phyloP scores from a whole-genome alignment of 1,140 invertebrate genomes.

The Agrypnia vestita region DNA sequence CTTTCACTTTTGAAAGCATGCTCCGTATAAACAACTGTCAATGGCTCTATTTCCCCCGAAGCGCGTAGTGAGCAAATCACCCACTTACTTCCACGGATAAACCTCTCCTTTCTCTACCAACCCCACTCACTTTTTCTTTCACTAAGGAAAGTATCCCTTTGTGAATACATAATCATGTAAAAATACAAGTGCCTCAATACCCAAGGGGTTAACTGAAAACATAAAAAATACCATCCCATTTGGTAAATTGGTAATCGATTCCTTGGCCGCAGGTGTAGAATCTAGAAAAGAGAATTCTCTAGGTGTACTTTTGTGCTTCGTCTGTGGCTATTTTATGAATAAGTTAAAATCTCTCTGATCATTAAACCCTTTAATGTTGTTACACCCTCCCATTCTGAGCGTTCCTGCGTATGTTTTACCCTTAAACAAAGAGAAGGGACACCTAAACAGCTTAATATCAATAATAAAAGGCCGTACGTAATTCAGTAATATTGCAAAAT shows the following conservation, averaged over 20 bases:
- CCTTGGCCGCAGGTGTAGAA: conserved; percentile 52
- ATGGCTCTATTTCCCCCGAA: conserved; percentile 22
- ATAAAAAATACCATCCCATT: conserved; percentile 56
- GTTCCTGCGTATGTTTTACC: background rate
- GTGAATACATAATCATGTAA: conserved; percentile 47
- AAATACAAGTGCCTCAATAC: conserved; percentile 47
- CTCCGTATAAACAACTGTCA: conserved; percentile 34
- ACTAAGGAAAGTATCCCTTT: conserved; percentile 23
- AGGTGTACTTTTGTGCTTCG: background rate
- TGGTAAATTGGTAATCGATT: conserved; percentile 59
- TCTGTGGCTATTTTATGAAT: conserved; percentile 6
- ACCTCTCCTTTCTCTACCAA: conserved; percentile 11
- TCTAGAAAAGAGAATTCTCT: background rate
- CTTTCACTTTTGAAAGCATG: conserved; percentile 37
- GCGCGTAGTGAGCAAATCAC: conserved; percentile 39
- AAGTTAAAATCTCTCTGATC: conserved; percentile 22
- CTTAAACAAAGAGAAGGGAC: too few species aligned
- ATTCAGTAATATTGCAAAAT: too few species aligned
- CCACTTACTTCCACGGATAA: conserved; percentile 31
- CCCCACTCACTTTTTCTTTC: conserved; percentile 21
- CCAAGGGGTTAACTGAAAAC: conserved; percentile 40
- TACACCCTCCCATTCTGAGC: background rate
- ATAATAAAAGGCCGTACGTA: too few species aligned
- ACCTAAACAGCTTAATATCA: too few species aligned
- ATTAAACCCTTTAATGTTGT: conserved; percentile 15